Evolutionary conservation across 2,797 vertebrate genomes (phyloP).

Genomic region (Pseudomugil tenellus): DNA sequence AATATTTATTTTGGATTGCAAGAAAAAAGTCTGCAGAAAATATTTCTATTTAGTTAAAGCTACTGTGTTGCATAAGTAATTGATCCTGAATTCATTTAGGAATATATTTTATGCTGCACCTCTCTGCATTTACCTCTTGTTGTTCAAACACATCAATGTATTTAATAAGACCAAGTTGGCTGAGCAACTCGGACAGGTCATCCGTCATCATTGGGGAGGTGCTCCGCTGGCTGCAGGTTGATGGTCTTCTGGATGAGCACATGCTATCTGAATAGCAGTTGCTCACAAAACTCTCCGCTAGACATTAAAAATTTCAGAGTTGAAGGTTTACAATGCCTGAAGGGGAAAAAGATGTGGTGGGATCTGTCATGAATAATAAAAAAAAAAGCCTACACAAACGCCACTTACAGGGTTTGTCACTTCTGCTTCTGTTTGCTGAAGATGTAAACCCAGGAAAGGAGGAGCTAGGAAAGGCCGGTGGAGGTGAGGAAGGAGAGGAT

Average conservation of each 20-base stretch:
- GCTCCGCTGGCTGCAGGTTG: constrained; percentile 74
- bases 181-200: constrained; percentile 81
- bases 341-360: neutral
- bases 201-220: constrained; percentile 65
- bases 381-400: neutral
- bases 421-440: constrained; percentile 51
- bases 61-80: neutral
- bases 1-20: neutral
- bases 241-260: constrained; percentile 69
- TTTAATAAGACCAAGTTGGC: constrained; percentile 82
- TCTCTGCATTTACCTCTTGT: constrained; percentile 79
- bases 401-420: constrained; percentile 71
- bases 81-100: neutral
- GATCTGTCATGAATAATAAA: neutral
- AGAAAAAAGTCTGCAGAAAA: neutral
- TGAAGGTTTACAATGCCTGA: neutral
- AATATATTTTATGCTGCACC: neutral
- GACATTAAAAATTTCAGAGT: constrained; percentile 25
- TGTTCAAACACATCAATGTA: constrained; percentile 84
- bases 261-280: constrained; percentile 72
- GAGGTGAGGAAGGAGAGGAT: constrained; percentile 66
- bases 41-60: neutral
- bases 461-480: constrained; percentile 53
- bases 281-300: constrained; percentile 73
- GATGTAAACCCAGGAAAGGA: constrained; percentile 66